Base-by-base conservation (phyloP, 2,113 vertebrate species). In the Loxodonta africana region DNA sequence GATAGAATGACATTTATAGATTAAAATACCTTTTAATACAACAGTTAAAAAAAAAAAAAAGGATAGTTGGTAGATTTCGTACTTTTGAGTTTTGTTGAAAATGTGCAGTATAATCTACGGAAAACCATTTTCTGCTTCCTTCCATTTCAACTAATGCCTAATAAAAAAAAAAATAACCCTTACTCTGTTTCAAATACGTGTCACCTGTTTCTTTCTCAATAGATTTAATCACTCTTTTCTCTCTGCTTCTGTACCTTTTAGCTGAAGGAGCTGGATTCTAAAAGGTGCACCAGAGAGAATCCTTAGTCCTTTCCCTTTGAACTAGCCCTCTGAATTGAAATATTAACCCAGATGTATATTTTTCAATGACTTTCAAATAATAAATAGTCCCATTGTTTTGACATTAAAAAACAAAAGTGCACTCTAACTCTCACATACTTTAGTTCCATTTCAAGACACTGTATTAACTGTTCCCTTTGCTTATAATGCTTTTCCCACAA, bases 341-440 rank as follows among this genome's bases (percentile, higher is more conserved):
- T 46, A 87, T 6, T 80, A 25, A 28, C 37, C 21, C 33, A 87
- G 80, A 15, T 69, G 14, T 28, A 84, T 8, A 26, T 17, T 84
- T 69, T 83, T 78, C 12, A 30, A 67, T 53, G 53, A 44, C 48
- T 92, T 94, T 83, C n/a, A 93, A 87, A 92, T 71, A 94, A 73
- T 1, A 62, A 44, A 73, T 25, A 90, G n/a, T 23, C 10, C 21
- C 86, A 44, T 60, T 51, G n/a, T 44, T 82, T 44, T 4, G 33
- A 6, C 8, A 67, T 90, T 91, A 88, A 53, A 37, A 92, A 82
- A 82, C 92, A 83, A 1, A 8, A 37, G 18, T 33, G 6, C 51
- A 88, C 17, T 81, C n/a, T 63, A 57, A 4, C 33, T 57, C 23
- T 83, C 71, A 11, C 30, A 2, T 57, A 57, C 2, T 93, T 3